Base-by-base conservation (phyloP, 2,113 vertebrate genomes). In the Brachyhypopomus occidentalis region DNA sequence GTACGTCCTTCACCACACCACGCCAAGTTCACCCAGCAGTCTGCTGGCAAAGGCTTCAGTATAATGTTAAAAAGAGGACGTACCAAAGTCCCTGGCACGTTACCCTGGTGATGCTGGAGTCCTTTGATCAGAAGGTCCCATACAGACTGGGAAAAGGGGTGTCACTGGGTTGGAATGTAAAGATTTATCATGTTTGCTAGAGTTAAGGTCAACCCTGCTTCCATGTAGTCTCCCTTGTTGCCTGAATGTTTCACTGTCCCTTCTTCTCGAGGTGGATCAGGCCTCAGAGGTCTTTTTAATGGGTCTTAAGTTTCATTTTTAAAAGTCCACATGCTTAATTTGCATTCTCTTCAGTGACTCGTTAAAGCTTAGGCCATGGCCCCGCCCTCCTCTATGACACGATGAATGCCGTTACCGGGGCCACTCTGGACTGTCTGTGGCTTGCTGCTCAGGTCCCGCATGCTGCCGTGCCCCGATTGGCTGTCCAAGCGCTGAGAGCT, bases 401-500 rank as follows among this genome's bases (percentile, higher is more conserved):
- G 90, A 89, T 95, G 97, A 88, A 98, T 96, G 86, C 96, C 96
- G 83, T 96, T 97, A 14, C 96, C 95, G 0, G 96, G 96, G 0
- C 93, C 94, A 20, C 96, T 89, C 75, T 95, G 94, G 0, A 94
- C 88, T 17, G 90, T 48, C 0, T 94, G 92, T 0, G 86, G 23
- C 73, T 77, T 27, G 77, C 91, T 90, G 89, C 92, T 97, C 76
- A 98, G 95, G 81, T 99, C 98, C 77, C 96, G 85, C 88, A 86
- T 16, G 89, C 97, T 99, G 92, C 95, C 86, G 84, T 96, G 96
- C 0, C 94, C 92, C 0, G 97, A 99, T 67, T 97, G 96, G 67
- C 94, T 95, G 1, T 97, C 97, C 0, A 99, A 94, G 0, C 94
- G 92, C 22, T 97, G 96, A 0, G 95, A 93, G 83, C 97, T 97